phyloP scores from a whole-genome alignment of 2,113 vertebrate genomes.

The Oncorhynchus nerka region DNA sequence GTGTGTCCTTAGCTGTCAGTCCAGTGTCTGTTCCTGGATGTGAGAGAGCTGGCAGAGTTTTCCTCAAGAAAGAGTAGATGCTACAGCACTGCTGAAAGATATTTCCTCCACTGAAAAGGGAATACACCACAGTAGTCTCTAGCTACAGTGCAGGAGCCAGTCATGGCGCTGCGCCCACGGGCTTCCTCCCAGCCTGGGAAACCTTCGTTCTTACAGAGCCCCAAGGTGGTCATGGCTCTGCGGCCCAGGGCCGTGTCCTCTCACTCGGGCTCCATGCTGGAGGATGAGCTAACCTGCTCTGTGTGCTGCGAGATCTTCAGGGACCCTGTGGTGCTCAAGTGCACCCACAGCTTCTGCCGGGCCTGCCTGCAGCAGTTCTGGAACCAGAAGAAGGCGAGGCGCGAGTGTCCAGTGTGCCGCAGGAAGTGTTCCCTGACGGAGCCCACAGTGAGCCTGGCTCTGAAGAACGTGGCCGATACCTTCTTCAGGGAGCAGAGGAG shows the following conservation, averaged over 20 bases:
- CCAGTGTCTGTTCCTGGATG: background rate
- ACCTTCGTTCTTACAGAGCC: slow-evolving; percentile 53
- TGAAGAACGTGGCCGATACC: slow-evolving; percentile 76
- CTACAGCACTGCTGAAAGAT: background rate
- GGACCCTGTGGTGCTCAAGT: slow-evolving; percentile 78
- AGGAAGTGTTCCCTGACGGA: slow-evolving; percentile 69
- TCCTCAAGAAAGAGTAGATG: background rate
- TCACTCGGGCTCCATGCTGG: slow-evolving; percentile 59
- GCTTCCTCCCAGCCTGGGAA: slow-evolving; percentile 73
- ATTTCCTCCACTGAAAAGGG: background rate
- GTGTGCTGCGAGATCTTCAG: slow-evolving; percentile 78
- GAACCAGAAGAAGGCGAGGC: slow-evolving; percentile 67
- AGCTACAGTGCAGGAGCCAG: slow-evolving; percentile 1
- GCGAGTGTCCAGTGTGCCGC: slow-evolving; percentile 76
- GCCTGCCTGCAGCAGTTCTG: slow-evolving; percentile 75
- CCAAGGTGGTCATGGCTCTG: slow-evolving; percentile 36
- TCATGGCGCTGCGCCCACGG: slow-evolving; percentile 69
- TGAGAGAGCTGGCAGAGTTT: background rate
- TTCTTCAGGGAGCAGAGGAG: slow-evolving; percentile 61
- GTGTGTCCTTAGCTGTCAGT: background rate
- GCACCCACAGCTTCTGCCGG: slow-evolving; percentile 80
- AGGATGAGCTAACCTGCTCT: slow-evolving; percentile 76
- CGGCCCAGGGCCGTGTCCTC: slow-evolving; percentile 66
- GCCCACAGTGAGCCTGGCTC: slow-evolving; percentile 72
- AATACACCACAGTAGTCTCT: background rate